Base-by-base conservation (phyloP, 1,140 invertebrate genomes). In the Dufourea novaeangliae region DNA sequence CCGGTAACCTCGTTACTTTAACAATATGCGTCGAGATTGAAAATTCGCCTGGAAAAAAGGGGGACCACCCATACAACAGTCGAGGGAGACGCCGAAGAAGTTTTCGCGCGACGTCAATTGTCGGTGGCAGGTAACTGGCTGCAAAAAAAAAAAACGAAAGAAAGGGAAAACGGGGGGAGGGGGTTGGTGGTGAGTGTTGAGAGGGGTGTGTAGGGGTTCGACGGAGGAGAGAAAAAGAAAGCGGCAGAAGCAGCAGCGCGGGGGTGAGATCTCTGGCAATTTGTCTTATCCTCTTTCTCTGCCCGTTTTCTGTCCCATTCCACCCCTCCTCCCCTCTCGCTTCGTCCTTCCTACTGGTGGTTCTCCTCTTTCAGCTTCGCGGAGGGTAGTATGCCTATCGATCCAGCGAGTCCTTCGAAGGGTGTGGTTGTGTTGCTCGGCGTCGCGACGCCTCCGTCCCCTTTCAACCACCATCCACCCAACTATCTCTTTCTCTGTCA, bases 401-500 rank as follows among this genome's bases (percentile, higher is more conserved):
- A 90, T 90, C 88, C 86, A 81, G 72, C 61, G 70, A 73, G 85
- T 83, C 61, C 79, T 86, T 84, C 84, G 63, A 67, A 90, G 89
- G 90, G 90, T 91, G 90, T 90, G 90, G 90, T 91, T 85, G 85
- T 89, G 86, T 89, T 87, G 83, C 80, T 87, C 86, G 85, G 77
- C 88, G 84, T 88, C 72, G 83, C 82, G 81, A 87, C 84, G 88
- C 83, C 84, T 80, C 57, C 79, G 17, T 72, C 72, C 72, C 77
- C 71, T 61, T 44, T 44, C 57, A 32, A 7, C 46, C 54, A 1
- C 29, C n/a, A n/a, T 1, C 37, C 39, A 69, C 76, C 63, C 39
- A 46, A 54, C n/a, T n/a, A 6, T 71, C 61, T 50, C 25, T 11
- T 52, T 50, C 57, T 69, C 54, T 44, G 46, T n/a, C 25, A 25